Evolutionary conservation across 1,140 invertebrate genomes (phyloP).

Genomic region (Drosophila grimshawi): DNA sequence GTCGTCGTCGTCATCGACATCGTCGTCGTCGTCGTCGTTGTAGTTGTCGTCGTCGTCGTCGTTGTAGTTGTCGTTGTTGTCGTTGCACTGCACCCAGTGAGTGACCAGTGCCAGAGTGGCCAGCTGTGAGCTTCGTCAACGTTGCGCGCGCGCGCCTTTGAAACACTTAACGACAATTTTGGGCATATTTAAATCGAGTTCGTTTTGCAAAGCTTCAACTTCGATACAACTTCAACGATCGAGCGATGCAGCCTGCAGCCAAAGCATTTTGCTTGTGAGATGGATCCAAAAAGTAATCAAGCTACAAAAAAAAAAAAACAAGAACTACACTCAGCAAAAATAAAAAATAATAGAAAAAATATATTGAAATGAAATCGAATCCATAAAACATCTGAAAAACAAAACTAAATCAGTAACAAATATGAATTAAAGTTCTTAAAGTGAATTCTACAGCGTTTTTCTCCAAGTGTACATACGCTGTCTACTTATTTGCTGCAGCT

Average conservation of each 20-base stretch:
- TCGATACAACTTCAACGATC: constrained; percentile 14
- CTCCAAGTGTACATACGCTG: not conserved
- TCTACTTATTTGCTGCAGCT: constrained; percentile 24
- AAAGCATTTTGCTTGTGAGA: constrained; percentile 56
- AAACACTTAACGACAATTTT: not conserved
- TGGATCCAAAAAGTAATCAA: constrained; percentile 81
- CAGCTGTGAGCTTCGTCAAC: not conserved
- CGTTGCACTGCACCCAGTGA: not conserved
- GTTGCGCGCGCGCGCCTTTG: not conserved
- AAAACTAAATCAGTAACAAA: not conserved
- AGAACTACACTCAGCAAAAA: not conserved
- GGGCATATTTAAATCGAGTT: not conserved
- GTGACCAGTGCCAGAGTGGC: not conserved
- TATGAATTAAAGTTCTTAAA: not conserved
- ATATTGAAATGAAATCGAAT: not conserved
- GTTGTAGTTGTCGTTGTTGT: not conserved
- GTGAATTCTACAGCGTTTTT: not conserved
- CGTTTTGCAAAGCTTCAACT: not conserved
- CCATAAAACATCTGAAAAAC: too few relatives aligned
- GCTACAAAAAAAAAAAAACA: not conserved
- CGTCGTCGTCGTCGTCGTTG: not conserved
- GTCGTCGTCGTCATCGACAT: not conserved
- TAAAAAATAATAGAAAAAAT: not conserved
- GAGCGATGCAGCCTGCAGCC: constrained; percentile 67
- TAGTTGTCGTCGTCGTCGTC: not conserved